Evolutionary conservation across 2,797 vertebrate genomes (phyloP).

Genomic region (Steatocranus sp.): DNA sequence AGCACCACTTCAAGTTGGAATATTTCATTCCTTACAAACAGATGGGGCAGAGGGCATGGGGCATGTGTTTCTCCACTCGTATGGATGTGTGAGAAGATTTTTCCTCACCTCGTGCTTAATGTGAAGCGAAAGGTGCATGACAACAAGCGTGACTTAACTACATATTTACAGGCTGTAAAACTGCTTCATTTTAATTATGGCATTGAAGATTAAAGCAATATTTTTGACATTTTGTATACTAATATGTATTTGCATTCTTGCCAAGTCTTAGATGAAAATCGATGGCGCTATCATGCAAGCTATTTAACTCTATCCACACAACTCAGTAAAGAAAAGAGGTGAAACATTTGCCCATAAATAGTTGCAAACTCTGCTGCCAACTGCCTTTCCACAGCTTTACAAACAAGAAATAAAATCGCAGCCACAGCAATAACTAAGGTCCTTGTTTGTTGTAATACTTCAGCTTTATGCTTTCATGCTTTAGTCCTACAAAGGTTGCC

Average conservation of each 20-base stretch:
- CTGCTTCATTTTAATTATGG: neutral
- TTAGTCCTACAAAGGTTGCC: neutral
- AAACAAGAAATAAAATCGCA: neutral
- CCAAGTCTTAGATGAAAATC: neutral
- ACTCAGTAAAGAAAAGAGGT: neutral
- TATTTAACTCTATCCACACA: neutral
- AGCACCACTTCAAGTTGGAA: neutral
- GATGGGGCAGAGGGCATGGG: neutral
- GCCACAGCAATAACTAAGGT: neutral
- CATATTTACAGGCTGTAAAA: neutral
- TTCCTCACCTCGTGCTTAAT: neutral
- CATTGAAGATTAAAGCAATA: neutral
- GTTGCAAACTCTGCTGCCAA: neutral
- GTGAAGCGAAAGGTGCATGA: neutral
- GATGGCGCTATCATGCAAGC: neutral
- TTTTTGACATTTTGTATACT: neutral
- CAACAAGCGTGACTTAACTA: neutral
- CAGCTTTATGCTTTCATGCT: neutral
- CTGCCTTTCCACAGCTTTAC: neutral
- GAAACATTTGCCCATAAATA: neutral
- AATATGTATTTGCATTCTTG: neutral
- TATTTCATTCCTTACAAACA: conserved; percentile 6
- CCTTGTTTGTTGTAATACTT: neutral
- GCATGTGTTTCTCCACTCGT: neutral
- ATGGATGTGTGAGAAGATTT: neutral